Conservation (phyloP, 2,113 vertebrate genomes). For the Orycteropus afer region DNA sequence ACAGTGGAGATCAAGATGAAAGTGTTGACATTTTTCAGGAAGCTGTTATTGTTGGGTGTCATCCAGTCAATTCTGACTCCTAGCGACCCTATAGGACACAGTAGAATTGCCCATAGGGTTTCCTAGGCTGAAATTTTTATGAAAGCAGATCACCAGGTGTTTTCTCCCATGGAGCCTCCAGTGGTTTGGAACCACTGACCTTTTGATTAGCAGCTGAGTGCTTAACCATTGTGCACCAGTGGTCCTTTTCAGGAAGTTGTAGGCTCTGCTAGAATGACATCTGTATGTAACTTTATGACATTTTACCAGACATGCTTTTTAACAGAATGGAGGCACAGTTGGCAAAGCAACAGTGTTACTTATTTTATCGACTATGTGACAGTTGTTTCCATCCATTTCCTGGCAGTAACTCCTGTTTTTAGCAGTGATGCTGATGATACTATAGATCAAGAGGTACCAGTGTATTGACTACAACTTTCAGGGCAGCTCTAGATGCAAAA, state of each 20-base stretch:
- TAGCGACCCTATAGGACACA: too few species aligned
- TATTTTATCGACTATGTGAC: too few species aligned
- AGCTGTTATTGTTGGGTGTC: not conserved
- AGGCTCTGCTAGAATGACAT: not conserved
- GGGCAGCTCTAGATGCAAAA: not conserved
- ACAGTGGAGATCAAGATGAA: not conserved
- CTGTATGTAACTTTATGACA: not conserved
- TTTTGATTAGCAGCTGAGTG: too few species aligned
- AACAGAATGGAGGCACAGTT: constrained; percentile 34
- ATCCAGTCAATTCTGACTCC: too few species aligned
- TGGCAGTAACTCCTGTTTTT: constrained; percentile 72
- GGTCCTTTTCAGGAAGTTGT: not conserved
- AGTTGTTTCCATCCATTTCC: constrained; percentile 71
- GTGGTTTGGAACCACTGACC: too few species aligned
- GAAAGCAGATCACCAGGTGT: too few species aligned
- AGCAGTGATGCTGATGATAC: constrained; percentile 64
- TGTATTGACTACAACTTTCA: constrained; percentile 74
- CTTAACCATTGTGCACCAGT: too few species aligned
- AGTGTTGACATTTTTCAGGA: not conserved
- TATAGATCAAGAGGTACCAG: constrained; percentile 61
- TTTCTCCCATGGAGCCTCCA: too few species aligned
- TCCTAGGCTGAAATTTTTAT: too few species aligned
- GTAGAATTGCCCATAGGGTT: too few species aligned
- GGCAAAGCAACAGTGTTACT: constrained; percentile 59
- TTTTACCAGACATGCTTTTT: not conserved